phyloP scores from a whole-genome alignment of 1,140 invertebrate species.

The Phymorhynchus buccinoides region DNA sequence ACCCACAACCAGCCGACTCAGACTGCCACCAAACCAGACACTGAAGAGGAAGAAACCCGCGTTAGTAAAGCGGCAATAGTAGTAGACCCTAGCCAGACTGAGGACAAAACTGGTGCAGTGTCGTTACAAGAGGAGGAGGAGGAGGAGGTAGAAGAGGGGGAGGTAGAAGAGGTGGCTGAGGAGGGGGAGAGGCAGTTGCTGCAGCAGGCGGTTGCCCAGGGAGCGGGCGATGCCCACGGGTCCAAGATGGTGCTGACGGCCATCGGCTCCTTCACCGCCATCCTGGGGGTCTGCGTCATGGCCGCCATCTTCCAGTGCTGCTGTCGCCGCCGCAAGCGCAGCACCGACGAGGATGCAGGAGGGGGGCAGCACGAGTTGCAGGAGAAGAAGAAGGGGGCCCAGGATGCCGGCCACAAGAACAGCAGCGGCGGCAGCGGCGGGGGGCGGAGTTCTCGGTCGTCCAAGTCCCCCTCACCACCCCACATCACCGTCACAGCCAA shows the following conservation, averaged over 20 bases:
- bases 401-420: not conserved
- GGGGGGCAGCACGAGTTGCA: slow-evolving; percentile 34
- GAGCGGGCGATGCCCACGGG: slow-evolving; percentile 10
- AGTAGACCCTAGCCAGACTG: not conserved
- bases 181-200: not conserved
- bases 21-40: not conserved
- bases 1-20: not conserved
- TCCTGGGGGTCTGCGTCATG: slow-evolving; percentile 54
- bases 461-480: slow-evolving; percentile 11
- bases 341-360: too few relatives aligned
- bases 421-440: not conserved
- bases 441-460: slow-evolving; percentile 16
- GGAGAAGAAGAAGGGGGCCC: slow-evolving; percentile 25
- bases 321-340: slow-evolving; percentile 51
- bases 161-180: not conserved
- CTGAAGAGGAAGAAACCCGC: not conserved
- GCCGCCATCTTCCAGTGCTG: slow-evolving; percentile 63
- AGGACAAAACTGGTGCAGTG: not conserved
- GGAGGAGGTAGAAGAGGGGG: not conserved
- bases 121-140: not conserved
- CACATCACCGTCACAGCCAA: not conserved
- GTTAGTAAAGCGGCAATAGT: not conserved
- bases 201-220: not conserved
- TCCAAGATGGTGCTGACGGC: slow-evolving; percentile 40
- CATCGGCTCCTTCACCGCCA: slow-evolving; percentile 48